Evolutionary conservation across 2,113 vertebrate species (phyloP), one percentile per base, ranked within the genome.

Genomic region (Brachionichthys hirsutus): DNA sequence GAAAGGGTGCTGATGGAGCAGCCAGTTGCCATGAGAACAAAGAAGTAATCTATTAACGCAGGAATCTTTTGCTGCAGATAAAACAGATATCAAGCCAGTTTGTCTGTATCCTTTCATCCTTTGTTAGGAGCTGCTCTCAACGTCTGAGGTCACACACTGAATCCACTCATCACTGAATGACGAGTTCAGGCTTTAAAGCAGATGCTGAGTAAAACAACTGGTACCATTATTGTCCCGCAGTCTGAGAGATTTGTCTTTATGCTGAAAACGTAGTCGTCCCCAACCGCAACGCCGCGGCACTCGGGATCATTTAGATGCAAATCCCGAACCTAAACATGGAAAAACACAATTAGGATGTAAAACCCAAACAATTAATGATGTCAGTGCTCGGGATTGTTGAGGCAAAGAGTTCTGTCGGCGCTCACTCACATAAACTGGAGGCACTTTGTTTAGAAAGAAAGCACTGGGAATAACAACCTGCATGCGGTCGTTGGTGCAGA

Each of bases 391-490:
- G 15, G 16, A 10, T 45, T 12, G 52, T 2, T 1, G 6, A 3
- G 40, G 6, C 3, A 5, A 9, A 36, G 7, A 35, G 19, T 15
- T n/a, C 22, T 53, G 12, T 42, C n/a, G 3, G 16, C 12, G 52
- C 3, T 9, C 46, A 73, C 81, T 91, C 80, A 90, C 90, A 54
- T 88, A 78, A 69, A 92, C 85, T 24, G 89, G 89, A 73, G 85
- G 90, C 1, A 80, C 89, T 81, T 92, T 93, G 77, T 72, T 88
- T 17, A 91, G 78, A 74, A 92, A 92, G 70, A 91, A 91, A 2
- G 45, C 51, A 12, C 80, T 91, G 47, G 90, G 91, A 69, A 93
- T 93, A 49, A 90, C 45, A 9, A 91, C 85, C 35, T 91, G 88
- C 83, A 88, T 91, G 42, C 84, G 80, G 67, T 91, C 88, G 35